A percentile compares a stretch with the other conserved stretches of the same genome.
These are phyloP conservation scores for Oxytorus armatus DNA, from an alignment of 2,888 invertebrate genomes.

Conservation along the genomic window DNA sequence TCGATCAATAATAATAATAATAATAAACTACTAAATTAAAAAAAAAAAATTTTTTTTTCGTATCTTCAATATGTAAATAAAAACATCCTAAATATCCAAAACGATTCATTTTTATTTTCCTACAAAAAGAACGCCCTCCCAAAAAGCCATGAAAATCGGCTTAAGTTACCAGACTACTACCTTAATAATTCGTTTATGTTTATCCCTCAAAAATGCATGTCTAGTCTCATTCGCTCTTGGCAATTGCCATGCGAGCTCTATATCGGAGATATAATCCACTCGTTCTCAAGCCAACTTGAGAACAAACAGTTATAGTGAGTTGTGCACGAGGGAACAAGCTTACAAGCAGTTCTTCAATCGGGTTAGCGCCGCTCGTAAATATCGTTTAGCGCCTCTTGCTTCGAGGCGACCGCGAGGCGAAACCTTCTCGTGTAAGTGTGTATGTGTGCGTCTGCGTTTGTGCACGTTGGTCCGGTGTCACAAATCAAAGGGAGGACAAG, in stretches of 20 bases:
- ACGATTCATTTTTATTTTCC: too few species aligned
- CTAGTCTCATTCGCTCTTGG: background rate
- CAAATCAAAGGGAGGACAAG: conserved; percentile 78
- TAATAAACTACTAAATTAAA: too few species aligned
- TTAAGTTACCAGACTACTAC: too few species aligned
- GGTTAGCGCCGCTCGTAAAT: conserved; percentile 78
- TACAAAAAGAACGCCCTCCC: too few species aligned
- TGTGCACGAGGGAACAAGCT: conserved; percentile 9
- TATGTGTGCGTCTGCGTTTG: conserved; percentile 11
- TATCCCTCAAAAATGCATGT: background rate
- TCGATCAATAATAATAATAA: too few species aligned
- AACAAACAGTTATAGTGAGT: background rate
- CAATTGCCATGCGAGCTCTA: background rate
- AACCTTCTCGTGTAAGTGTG: conserved; percentile 3
- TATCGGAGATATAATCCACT: background rate
- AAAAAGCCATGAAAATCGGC: too few species aligned
- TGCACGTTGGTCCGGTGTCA: conserved; percentile 72
- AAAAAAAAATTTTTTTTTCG: too few species aligned
- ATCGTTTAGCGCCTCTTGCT: conserved; percentile 77
- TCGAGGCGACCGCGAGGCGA: conserved; percentile 73
- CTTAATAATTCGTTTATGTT: too few species aligned
- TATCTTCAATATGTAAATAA: too few species aligned
- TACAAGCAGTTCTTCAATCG: conserved; percentile 73
- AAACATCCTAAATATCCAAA: too few species aligned
- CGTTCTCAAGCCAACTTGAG: conserved; percentile 12